These are phyloP conservation scores for Wiebesia pumilae DNA, from an alignment of 1,140 invertebrate species.

Conservation along the genomic window DNA sequence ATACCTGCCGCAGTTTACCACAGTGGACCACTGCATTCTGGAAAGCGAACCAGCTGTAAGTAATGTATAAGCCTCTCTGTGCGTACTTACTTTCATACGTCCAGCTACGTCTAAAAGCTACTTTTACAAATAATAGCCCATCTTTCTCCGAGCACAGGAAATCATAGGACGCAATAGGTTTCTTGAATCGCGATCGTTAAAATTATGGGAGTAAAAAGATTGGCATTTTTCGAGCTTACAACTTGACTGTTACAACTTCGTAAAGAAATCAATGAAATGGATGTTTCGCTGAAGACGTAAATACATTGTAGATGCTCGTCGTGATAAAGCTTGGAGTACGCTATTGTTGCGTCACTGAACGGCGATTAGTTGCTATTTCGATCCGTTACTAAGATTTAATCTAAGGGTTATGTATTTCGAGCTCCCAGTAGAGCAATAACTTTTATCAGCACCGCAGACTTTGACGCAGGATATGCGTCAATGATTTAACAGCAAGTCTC, in stretches of 20 bases:
- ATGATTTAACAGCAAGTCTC: background rate
- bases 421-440: background rate
- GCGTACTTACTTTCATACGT: no score
- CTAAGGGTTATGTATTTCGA: background rate
- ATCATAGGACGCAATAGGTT: background rate
- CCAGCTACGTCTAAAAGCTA: no score
- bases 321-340: background rate
- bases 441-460: background rate
- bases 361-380: background rate
- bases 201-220: background rate
- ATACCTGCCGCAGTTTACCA: slow-evolving; percentile 63
- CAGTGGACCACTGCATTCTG: slow-evolving; percentile 58
- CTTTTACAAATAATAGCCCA: no score
- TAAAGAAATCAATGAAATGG: background rate
- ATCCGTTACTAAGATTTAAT: background rate
- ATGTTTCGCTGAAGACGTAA: background rate
- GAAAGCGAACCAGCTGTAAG: slow-evolving; percentile 72
- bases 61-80: no score
- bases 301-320: background rate
- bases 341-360: background rate
- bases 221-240: background rate
- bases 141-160: no score
- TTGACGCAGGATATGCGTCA: background rate
- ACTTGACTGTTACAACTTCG: background rate
- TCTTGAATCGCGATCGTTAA: background rate